Conservation (phyloP, 2,113 vertebrate genomes). For the Odocoileus virginianus region DNA sequence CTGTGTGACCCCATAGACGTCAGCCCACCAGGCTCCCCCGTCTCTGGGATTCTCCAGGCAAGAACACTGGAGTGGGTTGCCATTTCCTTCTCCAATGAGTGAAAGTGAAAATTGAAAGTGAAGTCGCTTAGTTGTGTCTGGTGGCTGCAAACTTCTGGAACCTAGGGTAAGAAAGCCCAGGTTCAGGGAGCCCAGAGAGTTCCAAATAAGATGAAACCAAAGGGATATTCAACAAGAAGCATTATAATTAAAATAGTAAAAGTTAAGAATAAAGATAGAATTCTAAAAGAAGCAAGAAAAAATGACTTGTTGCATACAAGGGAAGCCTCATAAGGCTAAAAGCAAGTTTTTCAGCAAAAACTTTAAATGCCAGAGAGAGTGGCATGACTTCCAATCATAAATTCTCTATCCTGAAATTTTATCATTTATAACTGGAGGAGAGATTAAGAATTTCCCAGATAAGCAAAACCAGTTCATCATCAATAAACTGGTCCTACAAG, state of each 20-base stretch:
- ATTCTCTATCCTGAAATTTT: not conserved
- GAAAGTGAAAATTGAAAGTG: too few relatives aligned
- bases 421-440: not conserved
- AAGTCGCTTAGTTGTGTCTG: accelerated
- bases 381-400: not conserved
- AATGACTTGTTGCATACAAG: too few relatives aligned
- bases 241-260: not conserved
- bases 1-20: too few relatives aligned
- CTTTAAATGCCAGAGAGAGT: not conserved
- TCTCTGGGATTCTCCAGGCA: too few relatives aligned
- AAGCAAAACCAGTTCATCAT: not conserved
- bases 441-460: not conserved
- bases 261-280: not conserved
- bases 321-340: not conserved
- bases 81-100: too few relatives aligned
- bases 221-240: not conserved
- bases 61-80: too few relatives aligned
- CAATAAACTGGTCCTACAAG: not conserved
- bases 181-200: not conserved
- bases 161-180: not conserved
- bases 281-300: not conserved
- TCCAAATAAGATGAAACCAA: not conserved
- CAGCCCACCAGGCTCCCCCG: too few relatives aligned
- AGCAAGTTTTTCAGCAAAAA: not conserved
- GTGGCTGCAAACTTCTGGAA: not conserved